Evolutionary conservation across 2,888 invertebrate genomes (phyloP).

Genomic region (Drosophila gaucha): DNA sequence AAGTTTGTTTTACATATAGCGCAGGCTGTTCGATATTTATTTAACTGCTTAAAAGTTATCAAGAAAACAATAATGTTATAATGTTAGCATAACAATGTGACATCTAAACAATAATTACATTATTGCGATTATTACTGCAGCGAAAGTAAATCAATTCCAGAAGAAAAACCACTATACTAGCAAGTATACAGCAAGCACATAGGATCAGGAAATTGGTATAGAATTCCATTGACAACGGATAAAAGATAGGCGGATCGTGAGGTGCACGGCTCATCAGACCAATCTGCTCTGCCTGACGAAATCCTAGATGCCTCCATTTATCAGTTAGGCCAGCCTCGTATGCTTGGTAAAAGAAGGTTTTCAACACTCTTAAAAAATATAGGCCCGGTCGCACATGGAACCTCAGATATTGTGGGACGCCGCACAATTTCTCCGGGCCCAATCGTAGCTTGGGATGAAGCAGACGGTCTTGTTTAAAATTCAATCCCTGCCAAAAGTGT

Average conservation of each 20-base stretch:
- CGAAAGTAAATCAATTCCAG: not conserved
- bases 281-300: constrained; percentile 8
- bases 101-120: not conserved
- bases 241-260: not conserved
- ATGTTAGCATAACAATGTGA: not conserved
- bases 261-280: not conserved
- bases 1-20: too few relatives aligned
- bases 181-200: not conserved
- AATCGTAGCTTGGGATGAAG: constrained; percentile 22
- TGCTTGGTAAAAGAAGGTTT: not conserved
- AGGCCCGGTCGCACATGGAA: not conserved
- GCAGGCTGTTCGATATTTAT: too few relatives aligned
- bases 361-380: not conserved
- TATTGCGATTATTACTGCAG: not conserved
- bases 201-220: not conserved
- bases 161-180: not conserved
- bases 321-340: constrained; percentile 1
- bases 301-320: constrained; percentile 22
- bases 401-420: constrained; percentile 6
- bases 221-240: not conserved
- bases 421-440: constrained; percentile 12
- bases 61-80: too few relatives aligned
- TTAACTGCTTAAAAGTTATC: not conserved
- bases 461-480: constrained; percentile 26
- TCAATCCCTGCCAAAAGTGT: constrained; percentile 2